Evolutionary conservation across 2,113 vertebrate genomes (phyloP).

Genomic region (Atherinomorus stipes): DNA sequence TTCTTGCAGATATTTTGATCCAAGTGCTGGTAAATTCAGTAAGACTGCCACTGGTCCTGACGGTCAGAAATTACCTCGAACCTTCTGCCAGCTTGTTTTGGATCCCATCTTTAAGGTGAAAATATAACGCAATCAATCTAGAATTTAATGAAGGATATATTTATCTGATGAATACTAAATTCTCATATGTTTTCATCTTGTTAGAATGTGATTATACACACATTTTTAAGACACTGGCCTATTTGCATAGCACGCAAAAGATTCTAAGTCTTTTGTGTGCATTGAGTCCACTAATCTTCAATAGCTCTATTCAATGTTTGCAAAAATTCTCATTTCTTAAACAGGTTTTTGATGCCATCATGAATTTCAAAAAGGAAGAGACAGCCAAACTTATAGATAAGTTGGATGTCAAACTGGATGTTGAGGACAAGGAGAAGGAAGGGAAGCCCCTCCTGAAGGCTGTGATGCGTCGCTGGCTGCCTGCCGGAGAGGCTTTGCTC

Average conservation of each 20-base stretch:
- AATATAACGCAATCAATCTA: not conserved
- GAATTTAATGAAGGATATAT: not conserved
- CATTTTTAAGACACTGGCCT: not conserved
- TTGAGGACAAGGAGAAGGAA: slow-evolving; percentile 93
- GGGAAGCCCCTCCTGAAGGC: slow-evolving; percentile 95
- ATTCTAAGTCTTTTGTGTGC: no score
- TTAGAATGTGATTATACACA: not conserved
- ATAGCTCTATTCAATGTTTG: not conserved
- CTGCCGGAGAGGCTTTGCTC: slow-evolving; percentile 92
- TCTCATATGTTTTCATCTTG: not conserved
- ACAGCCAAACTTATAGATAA: slow-evolving; percentile 92
- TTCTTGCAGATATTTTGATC: slow-evolving; percentile 89
- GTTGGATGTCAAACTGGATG: slow-evolving; percentile 92
- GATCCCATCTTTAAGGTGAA: slow-evolving; percentile 96
- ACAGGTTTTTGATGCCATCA: slow-evolving; percentile 94
- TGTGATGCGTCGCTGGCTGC: slow-evolving; percentile 96
- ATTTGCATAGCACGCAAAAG: not conserved
- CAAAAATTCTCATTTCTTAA: not conserved
- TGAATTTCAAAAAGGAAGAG: slow-evolving; percentile 95
- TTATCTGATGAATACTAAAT: not conserved
- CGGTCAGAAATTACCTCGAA: slow-evolving; percentile 91
- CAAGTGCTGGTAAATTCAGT: slow-evolving; percentile 90
- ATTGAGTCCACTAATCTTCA: not conserved
- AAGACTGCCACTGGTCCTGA: slow-evolving; percentile 87
- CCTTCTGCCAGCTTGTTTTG: slow-evolving; percentile 93